Percentiles rank a stretch among this genome's conserved stretches.
These are phyloP conservation scores for Chrysomela aeneicollis DNA, from an alignment of 2,888 invertebrate genomes.

Conservation along the genomic window DNA sequence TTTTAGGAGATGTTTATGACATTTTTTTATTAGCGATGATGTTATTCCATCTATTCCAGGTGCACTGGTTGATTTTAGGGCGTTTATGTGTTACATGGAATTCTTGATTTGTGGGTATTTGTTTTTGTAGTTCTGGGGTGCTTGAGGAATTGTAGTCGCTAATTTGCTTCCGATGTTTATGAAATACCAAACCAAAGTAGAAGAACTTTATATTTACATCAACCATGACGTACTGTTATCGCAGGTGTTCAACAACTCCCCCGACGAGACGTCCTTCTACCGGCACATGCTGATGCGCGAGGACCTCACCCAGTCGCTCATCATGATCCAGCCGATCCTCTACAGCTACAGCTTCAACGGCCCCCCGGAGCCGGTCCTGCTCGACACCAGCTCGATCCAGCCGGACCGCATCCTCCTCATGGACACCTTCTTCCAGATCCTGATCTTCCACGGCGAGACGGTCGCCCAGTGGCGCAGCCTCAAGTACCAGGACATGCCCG, in stretches of 20 bases:
- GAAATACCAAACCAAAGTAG: no score
- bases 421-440: constrained; percentile 99
- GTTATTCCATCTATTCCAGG: no score
- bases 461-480: constrained; percentile 97
- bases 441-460: constrained; percentile 99
- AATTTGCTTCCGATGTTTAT: no score
- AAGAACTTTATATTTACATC: no score
- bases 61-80: no score
- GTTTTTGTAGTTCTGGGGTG: no score
- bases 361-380: constrained; percentile 94
- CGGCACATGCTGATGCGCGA: constrained; percentile 98
- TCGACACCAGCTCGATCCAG: constrained; percentile 97
- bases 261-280: constrained; percentile 99
- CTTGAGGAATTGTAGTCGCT: no score
- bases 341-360: constrained; percentile 99
- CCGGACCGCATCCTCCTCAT: constrained; percentile 96
- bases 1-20: no score
- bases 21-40: no score
- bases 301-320: constrained; percentile 94
- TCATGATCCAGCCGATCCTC: constrained; percentile 99
- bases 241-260: constrained; percentile 99
- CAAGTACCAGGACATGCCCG: constrained; percentile 95
- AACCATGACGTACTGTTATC: no score
- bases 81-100: no score
- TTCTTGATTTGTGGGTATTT: no score